A percentile compares a stretch with the other conserved stretches of the same genome.
These are phyloP conservation scores for Norana najaformis DNA, from an alignment of 2,888 invertebrate genomes.

Conservation along the genomic window DNA sequence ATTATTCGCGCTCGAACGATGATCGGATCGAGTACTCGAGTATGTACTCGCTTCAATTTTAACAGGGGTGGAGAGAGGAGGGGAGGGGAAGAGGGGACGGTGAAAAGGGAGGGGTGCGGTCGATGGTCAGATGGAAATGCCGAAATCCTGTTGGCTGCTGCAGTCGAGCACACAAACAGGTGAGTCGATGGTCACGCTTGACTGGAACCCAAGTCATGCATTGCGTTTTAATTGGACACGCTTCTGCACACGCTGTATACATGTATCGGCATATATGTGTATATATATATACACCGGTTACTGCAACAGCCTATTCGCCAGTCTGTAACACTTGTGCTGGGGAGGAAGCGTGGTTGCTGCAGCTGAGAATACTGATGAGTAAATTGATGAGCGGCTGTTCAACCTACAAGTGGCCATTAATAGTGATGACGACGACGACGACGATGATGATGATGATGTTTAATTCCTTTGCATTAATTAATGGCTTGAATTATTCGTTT, in stretches of 20 bases:
- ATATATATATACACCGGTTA: background rate
- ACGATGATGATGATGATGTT: background rate
- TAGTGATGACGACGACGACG: background rate
- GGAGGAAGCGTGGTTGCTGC: background rate
- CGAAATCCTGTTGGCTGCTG: too few species aligned
- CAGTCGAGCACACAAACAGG: background rate
- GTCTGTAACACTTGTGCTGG: background rate
- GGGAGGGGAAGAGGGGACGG: background rate
- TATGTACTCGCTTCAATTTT: background rate
- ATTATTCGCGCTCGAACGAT: conserved; percentile 17
- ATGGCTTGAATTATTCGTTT: too few species aligned
- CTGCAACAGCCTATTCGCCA: background rate
- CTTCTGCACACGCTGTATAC: background rate
- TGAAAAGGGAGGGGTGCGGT: background rate
- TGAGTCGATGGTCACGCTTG: background rate
- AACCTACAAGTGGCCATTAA: background rate
- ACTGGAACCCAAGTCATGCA: background rate
- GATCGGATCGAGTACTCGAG: background rate
- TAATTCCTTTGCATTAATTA: too few species aligned
- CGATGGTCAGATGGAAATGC: background rate
- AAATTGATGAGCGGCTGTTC: background rate
- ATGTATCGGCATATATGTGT: background rate
- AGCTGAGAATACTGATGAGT: background rate
- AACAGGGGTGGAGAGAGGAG: background rate
- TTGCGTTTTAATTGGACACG: background rate